Percentiles rank a stretch among this genome's conserved stretches.
These are phyloP conservation scores for Ariopsis seemanni DNA, from an alignment of 2,113 vertebrate genomes.

Conservation along the genomic window DNA sequence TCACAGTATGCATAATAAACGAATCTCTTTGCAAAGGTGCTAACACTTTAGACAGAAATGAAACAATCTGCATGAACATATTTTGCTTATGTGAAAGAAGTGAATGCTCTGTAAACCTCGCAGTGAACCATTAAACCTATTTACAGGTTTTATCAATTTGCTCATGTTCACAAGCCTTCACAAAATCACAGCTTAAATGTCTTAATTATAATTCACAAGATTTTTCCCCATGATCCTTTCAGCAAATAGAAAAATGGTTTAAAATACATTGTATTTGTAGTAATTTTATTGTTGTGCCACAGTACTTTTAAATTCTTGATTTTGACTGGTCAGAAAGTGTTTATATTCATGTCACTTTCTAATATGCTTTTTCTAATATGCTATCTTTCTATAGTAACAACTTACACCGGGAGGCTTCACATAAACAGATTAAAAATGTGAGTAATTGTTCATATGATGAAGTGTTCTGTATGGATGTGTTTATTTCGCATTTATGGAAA, in stretches of 20 bases:
- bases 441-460: background rate
- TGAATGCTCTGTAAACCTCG: background rate
- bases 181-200: background rate
- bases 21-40: background rate
- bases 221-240: background rate
- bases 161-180: background rate
- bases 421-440: background rate
- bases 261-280: background rate
- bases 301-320: background rate
- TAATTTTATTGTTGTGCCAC: too few species aligned
- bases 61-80: background rate
- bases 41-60: background rate
- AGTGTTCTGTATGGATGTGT: background rate
- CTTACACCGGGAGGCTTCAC: background rate
- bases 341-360: background rate
- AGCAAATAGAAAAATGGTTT: background rate
- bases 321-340: background rate
- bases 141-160: background rate
- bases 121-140: background rate
- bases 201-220: background rate
- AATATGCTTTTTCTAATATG: background rate
- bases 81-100: background rate
- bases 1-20: background rate
- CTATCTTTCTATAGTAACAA: background rate
- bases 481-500: background rate